Evolutionary conservation across 2,888 invertebrate species (phyloP), one percentile per base, ranked within the genome.

Genomic region (Apodemia duryi): DNA sequence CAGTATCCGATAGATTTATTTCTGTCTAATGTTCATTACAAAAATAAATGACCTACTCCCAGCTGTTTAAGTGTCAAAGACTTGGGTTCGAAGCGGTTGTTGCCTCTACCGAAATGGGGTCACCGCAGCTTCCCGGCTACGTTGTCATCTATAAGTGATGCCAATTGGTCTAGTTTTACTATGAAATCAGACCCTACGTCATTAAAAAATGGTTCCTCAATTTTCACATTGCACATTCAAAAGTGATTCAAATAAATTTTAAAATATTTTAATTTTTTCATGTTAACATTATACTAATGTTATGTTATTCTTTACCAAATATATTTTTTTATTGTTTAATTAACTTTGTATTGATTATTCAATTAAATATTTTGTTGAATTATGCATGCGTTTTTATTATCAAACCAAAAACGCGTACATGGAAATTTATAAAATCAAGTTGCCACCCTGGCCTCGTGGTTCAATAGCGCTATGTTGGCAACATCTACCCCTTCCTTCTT

Each of bases 401-500:
- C 5, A 29, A 13, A 29, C 9, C 32, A 57, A 32, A 57, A 57
- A 29, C 13, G 28, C 10, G 10, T 29, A 6, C 6, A 29, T 11
- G 54, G 54, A 57, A 57, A 57, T 57, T 57, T 11, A 32, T 29
- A 32, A 32, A 11, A 57, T 66, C n/a, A 29, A 63, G 54, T 72
- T 75, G 77, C 71, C 78, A 85, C 84, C 81, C 86, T 83, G 88
- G 80, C 91, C 91, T 91, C 91, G 91, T 91, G 91, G 89, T 88
- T 81, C 74, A 83, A 79, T 81, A 72, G 72, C 74, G 82, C 77
- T 75, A 81, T 67, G 91, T 90, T 91, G 91, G 91, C 83, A 91
- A 81, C 82, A 81, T 77, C 77, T 84, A 84, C 82, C 88, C 88
- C 87, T 90, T 89, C 89, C 87, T 88, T 86, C 90, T 87, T 91